These are phyloP conservation scores for Drosophila sp. DNA, from an alignment of 1,140 invertebrate genomes.

Conservation along the genomic window DNA sequence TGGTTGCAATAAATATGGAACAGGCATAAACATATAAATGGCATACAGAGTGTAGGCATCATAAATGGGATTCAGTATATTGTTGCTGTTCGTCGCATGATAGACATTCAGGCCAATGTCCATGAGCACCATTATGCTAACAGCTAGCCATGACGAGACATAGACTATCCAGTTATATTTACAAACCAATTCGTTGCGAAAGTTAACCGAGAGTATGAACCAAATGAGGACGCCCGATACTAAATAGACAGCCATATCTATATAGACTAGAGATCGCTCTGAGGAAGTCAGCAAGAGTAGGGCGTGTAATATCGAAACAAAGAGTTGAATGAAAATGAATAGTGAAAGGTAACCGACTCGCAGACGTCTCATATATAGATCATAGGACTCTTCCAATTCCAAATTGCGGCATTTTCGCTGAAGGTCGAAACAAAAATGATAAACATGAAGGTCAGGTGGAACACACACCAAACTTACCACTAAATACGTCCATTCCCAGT, in stretches of 20 bases:
- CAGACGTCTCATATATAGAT: constrained; percentile 89
- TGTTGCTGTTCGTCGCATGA: constrained; percentile 82
- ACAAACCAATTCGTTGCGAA: constrained; percentile 83
- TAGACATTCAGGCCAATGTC: constrained; percentile 86
- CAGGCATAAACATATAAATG: constrained; percentile 91
- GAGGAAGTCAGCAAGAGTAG: constrained; percentile 84
- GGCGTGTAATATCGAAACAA: constrained; percentile 86
- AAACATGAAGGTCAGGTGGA: background rate
- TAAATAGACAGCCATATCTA: constrained; percentile 82
- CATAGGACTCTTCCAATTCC: constrained; percentile 89
- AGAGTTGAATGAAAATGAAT: constrained; percentile 88
- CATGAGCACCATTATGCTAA: constrained; percentile 76
- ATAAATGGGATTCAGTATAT: constrained; percentile 86
- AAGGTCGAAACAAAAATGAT: background rate
- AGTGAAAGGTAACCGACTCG: constrained; percentile 90
- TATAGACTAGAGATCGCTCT: constrained; percentile 73
- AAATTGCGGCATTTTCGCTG: constrained; percentile 90
- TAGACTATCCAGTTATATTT: constrained; percentile 84
- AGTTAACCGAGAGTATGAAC: constrained; percentile 84
- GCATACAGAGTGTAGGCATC: constrained; percentile 88
- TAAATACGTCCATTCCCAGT: constrained; percentile 86
- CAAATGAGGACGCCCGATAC: constrained; percentile 84
- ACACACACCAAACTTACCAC: constrained; percentile 81
- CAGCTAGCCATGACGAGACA: constrained; percentile 84
- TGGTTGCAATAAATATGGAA: constrained; percentile 88